Evolutionary conservation across 2,797 vertebrate species (phyloP).

Genomic region (Chrysolophus pictus): DNA sequence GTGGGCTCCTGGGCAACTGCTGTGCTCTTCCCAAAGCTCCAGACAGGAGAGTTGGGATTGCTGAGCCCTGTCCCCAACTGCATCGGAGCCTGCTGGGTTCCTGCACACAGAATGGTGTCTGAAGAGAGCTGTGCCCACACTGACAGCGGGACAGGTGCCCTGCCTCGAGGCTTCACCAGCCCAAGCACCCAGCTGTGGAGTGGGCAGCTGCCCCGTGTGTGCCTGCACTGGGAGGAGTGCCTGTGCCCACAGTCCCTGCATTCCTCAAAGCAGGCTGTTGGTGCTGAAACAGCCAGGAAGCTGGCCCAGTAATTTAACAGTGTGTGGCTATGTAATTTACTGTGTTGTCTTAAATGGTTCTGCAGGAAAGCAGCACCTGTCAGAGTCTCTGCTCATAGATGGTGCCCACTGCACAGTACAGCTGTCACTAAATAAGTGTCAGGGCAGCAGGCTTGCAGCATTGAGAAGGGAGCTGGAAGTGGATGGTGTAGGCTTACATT

Average conservation of each 20-base stretch:
- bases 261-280: background rate
- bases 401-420: background rate
- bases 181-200: background rate
- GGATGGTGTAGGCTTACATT: background rate
- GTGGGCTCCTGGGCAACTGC: background rate
- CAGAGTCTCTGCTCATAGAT: background rate
- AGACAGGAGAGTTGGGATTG: too few relatives aligned
- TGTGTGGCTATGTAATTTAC: background rate
- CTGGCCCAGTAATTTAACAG: background rate
- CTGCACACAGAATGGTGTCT: too few relatives aligned
- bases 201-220: too few relatives aligned
- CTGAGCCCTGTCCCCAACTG: too few relatives aligned
- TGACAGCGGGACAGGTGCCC: too few relatives aligned
- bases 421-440: background rate
- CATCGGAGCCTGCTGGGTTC: too few relatives aligned
- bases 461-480: background rate
- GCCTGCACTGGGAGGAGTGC: too few relatives aligned
- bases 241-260: rapidly evolving
- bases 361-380: background rate
- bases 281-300: background rate
- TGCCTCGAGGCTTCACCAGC: too few relatives aligned
- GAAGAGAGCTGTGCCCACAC: too few relatives aligned
- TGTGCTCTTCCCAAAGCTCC: background rate
- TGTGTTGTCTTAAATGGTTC: background rate
- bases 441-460: background rate